Evolutionary conservation across 2,797 vertebrate species (phyloP).

Genomic region (Pogonophryne albipinna): DNA sequence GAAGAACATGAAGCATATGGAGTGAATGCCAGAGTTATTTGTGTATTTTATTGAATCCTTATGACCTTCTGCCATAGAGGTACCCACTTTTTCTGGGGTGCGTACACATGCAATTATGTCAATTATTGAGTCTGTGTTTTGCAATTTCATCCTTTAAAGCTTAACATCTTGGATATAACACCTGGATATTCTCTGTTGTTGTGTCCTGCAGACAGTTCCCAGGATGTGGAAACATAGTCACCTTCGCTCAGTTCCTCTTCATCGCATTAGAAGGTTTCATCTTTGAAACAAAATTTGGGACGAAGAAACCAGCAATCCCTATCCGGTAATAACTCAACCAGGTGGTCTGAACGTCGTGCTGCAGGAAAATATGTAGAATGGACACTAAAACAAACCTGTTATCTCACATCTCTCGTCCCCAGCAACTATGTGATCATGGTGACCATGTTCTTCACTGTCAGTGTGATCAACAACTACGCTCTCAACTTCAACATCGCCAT

Average conservation of each 20-base stretch:
- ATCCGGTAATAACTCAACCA: conserved; percentile 82
- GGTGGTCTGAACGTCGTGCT: background rate
- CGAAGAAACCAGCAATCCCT: conserved; percentile 91
- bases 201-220: conserved; percentile 88
- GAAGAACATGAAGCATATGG: no score
- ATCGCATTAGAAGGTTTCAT: conserved; percentile 95
- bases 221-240: conserved; percentile 98
- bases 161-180: background rate
- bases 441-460: conserved; percentile 97
- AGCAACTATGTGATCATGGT: conserved; percentile 97
- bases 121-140: no score
- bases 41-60: no score
- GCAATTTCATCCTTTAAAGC: background rate
- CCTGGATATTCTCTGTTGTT: background rate
- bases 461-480: conserved; percentile 97
- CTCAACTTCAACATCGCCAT: conserved; percentile 97
- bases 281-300: conserved; percentile 92
- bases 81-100: no score
- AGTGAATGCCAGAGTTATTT: no score
- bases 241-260: conserved; percentile 95
- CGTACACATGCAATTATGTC: no score
- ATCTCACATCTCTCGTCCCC: background rate
- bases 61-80: no score
- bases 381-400: background rate
- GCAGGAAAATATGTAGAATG: background rate